These are phyloP conservation scores for Heliocidaris erythrogramma DNA, from an alignment of 35 echinoderm and acorn worm genomes.

Conservation along the genomic window DNA sequence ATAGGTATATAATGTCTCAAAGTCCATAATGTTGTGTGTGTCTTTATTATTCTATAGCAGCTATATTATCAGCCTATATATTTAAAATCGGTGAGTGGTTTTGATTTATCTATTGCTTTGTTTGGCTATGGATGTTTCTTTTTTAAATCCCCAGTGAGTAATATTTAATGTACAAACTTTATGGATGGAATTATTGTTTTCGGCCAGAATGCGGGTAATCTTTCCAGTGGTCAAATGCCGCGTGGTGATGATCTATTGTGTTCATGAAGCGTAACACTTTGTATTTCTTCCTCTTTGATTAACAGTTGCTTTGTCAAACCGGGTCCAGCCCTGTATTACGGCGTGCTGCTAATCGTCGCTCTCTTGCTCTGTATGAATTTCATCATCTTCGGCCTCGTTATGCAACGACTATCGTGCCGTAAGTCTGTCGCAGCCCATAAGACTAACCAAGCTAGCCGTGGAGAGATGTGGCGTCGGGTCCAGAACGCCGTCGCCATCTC, in stretches of 20 bases:
- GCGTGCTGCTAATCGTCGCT: slow-evolving; percentile 20
- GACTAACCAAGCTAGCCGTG: neutral
- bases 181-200: neutral
- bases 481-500: slow-evolving; percentile 54
- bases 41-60: neutral
- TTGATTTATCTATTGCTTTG: no score
- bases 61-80: no score
- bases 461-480: slow-evolving; percentile 22
- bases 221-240: neutral
- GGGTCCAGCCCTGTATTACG: slow-evolving; percentile 32
- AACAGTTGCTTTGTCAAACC: slow-evolving; percentile 38
- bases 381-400: slow-evolving; percentile 24
- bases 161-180: neutral
- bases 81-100: no score
- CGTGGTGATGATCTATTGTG: neutral
- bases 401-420: slow-evolving; percentile 1
- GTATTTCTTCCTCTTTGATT: neutral
- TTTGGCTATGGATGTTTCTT: neutral
- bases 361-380: neutral
- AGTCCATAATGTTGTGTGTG: neutral
- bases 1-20: neutral
- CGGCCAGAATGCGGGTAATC: neutral
- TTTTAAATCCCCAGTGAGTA: neutral
- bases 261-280: neutral
- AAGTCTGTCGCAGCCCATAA: slow-evolving; percentile 26